Percentiles rank a stretch among this genome's conserved stretches.
Conservation (phyloP, 2,113 vertebrate genomes). For the Centropus unirufus region DNA sequence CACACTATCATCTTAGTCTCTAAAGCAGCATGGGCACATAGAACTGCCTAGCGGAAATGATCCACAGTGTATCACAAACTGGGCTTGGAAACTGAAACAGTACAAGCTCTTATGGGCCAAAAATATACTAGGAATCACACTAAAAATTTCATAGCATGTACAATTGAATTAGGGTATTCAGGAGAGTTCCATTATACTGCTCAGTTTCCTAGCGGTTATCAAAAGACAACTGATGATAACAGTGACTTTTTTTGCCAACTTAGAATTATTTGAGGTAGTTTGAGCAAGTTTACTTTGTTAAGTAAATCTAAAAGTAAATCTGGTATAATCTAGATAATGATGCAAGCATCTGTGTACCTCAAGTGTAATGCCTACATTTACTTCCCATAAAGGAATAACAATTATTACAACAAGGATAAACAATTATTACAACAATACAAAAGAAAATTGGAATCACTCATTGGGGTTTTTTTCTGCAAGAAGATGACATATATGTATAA, state of each 20-base stretch:
- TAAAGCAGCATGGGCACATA: background rate
- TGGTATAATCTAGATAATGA: background rate
- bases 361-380: background rate
- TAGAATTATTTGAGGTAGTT: background rate
- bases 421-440: too few relatives aligned
- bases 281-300: background rate
- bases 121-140: background rate
- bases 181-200: background rate
- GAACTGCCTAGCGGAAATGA: background rate
- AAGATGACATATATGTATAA: background rate
- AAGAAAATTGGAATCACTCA: background rate
- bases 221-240: background rate
- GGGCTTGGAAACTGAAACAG: background rate
- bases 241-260: background rate
- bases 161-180: background rate
- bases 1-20: background rate
- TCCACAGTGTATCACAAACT: background rate
- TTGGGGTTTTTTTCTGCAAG: background rate
- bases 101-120: background rate
- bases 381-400: background rate
- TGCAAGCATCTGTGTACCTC: background rate
- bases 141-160: background rate
- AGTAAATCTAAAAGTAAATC: too few relatives aligned
- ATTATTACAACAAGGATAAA: background rate
- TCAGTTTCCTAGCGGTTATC: background rate